phyloP scores from a whole-genome alignment of 2,113 vertebrate genomes.

The Eulacestoma nigropectus region DNA sequence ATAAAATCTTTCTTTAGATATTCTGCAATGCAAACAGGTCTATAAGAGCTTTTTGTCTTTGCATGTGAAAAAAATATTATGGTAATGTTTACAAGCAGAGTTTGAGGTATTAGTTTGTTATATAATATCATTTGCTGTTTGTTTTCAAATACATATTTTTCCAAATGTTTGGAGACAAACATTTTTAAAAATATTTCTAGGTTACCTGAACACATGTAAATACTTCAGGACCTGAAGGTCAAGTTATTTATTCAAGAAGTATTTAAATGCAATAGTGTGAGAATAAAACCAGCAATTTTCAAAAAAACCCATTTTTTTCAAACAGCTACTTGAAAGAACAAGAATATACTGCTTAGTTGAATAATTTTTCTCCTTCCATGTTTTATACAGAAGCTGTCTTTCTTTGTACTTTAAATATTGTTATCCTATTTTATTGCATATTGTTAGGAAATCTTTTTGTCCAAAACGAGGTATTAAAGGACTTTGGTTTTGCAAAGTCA shows the following conservation, averaged over 20 bases:
- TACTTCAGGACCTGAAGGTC: neutral
- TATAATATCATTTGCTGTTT: neutral
- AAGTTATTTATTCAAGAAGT: neutral
- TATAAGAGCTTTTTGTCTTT: neutral
- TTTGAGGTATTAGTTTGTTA: neutral
- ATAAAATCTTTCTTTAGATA: neutral
- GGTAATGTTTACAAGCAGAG: neutral
- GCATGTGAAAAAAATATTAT: neutral
- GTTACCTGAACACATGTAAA: neutral
- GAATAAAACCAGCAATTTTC: neutral
- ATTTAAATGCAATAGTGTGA: neutral
- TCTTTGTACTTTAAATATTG: neutral
- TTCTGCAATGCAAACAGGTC: neutral
- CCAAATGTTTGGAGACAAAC: neutral
- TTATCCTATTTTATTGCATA: neutral
- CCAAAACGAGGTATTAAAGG: neutral
- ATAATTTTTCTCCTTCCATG: neutral
- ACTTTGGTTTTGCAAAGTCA: neutral
- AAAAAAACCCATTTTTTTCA: fast-evolving
- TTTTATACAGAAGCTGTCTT: neutral
- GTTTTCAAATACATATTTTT: neutral
- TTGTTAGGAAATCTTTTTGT: neutral
- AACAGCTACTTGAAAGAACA: neutral
- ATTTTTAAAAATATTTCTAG: neutral
- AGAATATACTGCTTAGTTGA: neutral